Evolutionary conservation across 2,113 vertebrate genomes (phyloP).

Genomic region (Ctenodactylus gundi): DNA sequence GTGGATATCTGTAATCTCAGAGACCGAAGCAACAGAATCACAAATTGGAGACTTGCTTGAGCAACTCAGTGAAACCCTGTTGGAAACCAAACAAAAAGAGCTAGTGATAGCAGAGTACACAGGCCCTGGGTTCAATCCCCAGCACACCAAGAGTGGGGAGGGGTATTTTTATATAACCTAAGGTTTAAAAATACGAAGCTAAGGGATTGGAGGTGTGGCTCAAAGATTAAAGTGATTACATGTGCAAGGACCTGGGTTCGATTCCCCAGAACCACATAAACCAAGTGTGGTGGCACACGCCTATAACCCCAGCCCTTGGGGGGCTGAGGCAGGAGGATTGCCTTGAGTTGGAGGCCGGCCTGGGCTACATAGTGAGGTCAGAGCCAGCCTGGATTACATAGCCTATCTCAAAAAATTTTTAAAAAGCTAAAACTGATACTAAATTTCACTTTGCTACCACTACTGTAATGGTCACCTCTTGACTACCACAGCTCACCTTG

Average conservation of each 20-base stretch:
- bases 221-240: too few relatives aligned
- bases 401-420: too few relatives aligned
- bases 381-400: too few relatives aligned
- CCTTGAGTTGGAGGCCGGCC: too few relatives aligned
- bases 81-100: neutral
- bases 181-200: slow-evolving; percentile 23
- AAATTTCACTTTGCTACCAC: slow-evolving; percentile 20
- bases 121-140: neutral
- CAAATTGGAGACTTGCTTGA: neutral
- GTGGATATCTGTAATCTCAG: neutral
- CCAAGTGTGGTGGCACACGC: too few relatives aligned
- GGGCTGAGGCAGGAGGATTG: too few relatives aligned
- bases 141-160: neutral
- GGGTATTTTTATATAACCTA: neutral
- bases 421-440: neutral
- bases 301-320: too few relatives aligned
- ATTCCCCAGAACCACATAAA: too few relatives aligned
- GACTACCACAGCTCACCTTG: neutral
- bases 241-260: too few relatives aligned
- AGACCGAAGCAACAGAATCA: neutral
- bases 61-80: neutral
- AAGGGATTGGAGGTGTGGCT: too few relatives aligned
- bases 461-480: slow-evolving; percentile 11
- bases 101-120: neutral
- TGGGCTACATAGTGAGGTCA: too few relatives aligned